A percentile compares a stretch with the other conserved stretches of the same genome.
Conservation (phyloP, 1,140 invertebrate species). For the Drosophila pallidifrons region DNA sequence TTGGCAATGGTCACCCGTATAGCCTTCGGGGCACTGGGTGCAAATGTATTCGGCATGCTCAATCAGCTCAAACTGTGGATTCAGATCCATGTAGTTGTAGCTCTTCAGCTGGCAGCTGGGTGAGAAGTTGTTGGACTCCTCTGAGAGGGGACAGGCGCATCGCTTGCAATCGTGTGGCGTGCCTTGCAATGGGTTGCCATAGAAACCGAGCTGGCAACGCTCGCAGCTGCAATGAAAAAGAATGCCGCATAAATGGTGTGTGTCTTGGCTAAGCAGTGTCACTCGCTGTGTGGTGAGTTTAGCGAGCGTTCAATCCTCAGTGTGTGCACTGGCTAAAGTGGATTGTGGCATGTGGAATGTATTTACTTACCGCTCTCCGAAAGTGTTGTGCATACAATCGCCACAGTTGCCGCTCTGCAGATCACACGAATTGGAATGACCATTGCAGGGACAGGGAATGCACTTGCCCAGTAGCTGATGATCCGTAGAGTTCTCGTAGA, state of each 20-base stretch:
- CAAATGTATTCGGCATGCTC: slow-evolving; percentile 90
- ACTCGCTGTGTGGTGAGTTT: slow-evolving; percentile 36
- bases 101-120: slow-evolving; percentile 91
- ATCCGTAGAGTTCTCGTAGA: slow-evolving; percentile 87
- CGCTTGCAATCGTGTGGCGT: slow-evolving; percentile 91
- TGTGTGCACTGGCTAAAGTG: slow-evolving; percentile 5
- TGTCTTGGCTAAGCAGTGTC: slow-evolving; percentile 21
- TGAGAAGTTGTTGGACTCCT: slow-evolving; percentile 94
- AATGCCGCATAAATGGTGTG: slow-evolving; percentile 8
- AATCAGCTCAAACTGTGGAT: slow-evolving; percentile 78
- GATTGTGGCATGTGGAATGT: neutral
- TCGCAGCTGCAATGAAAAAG: slow-evolving; percentile 89
- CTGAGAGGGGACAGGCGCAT: slow-evolving; percentile 94
- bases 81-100: slow-evolving; percentile 85
- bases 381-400: slow-evolving; percentile 89
- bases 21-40: slow-evolving; percentile 95
- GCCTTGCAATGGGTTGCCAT: slow-evolving; percentile 93
- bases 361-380: slow-evolving; percentile 86
- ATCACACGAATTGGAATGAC: slow-evolving; percentile 94
- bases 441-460: slow-evolving; percentile 95
- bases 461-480: slow-evolving; percentile 88
- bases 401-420: slow-evolving; percentile 91
- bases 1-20: slow-evolving; percentile 96
- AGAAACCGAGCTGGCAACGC: slow-evolving; percentile 94
- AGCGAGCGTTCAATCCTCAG: slow-evolving; percentile 11